Evolutionary conservation across 2,888 invertebrate species (phyloP).

Genomic region (Sipha maydis): DNA sequence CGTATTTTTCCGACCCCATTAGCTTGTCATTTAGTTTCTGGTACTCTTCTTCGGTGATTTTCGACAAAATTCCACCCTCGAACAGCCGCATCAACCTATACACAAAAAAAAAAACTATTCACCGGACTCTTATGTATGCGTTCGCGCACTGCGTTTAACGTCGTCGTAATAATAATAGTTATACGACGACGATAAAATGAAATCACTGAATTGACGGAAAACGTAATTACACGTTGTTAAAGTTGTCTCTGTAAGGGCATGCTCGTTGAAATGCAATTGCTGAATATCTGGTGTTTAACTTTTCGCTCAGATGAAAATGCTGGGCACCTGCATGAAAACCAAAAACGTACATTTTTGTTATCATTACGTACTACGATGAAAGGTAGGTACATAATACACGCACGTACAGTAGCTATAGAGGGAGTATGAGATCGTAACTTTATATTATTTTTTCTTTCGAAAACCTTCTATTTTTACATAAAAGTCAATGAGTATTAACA

Average conservation of each 20-base stretch:
- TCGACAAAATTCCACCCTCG: conserved; percentile 80
- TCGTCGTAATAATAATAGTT: too few relatives aligned
- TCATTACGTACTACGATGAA: not conserved
- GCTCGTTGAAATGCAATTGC: conserved; percentile 82
- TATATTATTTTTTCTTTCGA: not conserved
- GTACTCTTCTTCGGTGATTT: conserved; percentile 82
- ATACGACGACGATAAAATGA: conserved; percentile 9
- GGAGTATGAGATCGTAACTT: not conserved
- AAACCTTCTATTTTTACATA: too few relatives aligned
- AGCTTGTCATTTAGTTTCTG: conserved; percentile 73
- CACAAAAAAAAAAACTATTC: too few relatives aligned
- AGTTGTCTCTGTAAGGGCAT: conserved; percentile 79
- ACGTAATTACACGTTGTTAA: conserved; percentile 75
- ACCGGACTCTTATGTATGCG: too few relatives aligned
- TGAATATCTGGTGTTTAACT: conserved; percentile 80
- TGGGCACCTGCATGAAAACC: conserved; percentile 70
- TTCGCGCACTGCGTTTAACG: too few relatives aligned
- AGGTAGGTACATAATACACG: too few relatives aligned
- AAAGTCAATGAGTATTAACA: too few relatives aligned
- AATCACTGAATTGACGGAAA: not conserved
- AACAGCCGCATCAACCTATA: conserved; percentile 77
- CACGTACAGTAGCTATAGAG: too few relatives aligned
- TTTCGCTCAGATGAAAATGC: conserved; percentile 80
- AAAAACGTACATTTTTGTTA: not conserved
- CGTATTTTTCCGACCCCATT: conserved; percentile 60